Percentiles rank a stretch among this genome's conserved stretches.
Evolutionary conservation across 2,888 invertebrate genomes (phyloP).

Genomic region (Cartodere bifasciata): DNA sequence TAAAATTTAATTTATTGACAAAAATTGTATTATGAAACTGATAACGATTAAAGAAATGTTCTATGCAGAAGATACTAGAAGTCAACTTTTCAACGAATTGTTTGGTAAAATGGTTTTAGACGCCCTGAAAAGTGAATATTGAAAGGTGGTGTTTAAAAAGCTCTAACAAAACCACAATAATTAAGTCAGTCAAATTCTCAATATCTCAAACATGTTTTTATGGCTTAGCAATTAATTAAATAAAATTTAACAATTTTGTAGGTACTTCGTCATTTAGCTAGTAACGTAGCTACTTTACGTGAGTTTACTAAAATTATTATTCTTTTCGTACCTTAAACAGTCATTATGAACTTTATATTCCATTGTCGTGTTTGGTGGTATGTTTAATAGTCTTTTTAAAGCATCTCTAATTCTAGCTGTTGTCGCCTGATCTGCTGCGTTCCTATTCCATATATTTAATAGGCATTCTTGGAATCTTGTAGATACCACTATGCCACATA

Average conservation of each 20-base stretch:
- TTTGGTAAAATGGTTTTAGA: constrained; percentile 28
- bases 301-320: too few species aligned
- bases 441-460: constrained; percentile 94
- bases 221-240: too few species aligned
- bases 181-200: too few species aligned
- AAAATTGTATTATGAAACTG: constrained; percentile 8
- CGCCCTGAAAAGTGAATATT: constrained; percentile 31
- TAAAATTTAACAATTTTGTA: too few species aligned
- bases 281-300: too few species aligned
- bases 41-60: too few species aligned
- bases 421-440: constrained; percentile 77
- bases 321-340: constrained; percentile 63
- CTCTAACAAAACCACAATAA: too few species aligned
- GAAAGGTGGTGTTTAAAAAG: too few species aligned
- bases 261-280: too few species aligned
- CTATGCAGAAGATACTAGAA: too few species aligned
- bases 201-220: too few species aligned
- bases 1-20: constrained; percentile 9
- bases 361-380: constrained; percentile 83
- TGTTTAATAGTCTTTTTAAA: constrained; percentile 84
- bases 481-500: constrained; percentile 95
- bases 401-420: constrained; percentile 91
- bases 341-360: constrained; percentile 85
- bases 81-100: constrained; percentile 31
- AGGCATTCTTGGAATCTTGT: constrained; percentile 93